Percentiles rank a stretch among this genome's conserved stretches.
Evolutionary conservation across 2,113 vertebrate genomes (phyloP).

Genomic region (Rhinolophus sinicus): DNA sequence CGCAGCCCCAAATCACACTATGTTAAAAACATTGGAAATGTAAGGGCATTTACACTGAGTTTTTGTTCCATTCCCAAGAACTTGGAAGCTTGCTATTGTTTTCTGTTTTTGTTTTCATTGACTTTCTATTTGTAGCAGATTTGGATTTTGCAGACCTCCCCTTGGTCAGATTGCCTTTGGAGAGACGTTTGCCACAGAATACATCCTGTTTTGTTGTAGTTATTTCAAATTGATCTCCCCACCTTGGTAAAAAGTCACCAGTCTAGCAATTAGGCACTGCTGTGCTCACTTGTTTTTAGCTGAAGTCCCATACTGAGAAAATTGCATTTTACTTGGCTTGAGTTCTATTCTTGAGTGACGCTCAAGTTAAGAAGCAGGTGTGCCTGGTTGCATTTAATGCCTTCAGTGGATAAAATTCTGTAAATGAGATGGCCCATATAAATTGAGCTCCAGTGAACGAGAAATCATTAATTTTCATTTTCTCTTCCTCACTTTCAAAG

Average conservation of each 20-base stretch:
- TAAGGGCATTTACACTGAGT: not conserved
- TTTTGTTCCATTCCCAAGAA: slow-evolving; percentile 1
- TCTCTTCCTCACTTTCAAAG: not conserved
- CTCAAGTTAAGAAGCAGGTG: slow-evolving; percentile 74
- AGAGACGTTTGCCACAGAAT: not conserved
- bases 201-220: slow-evolving; percentile 64
- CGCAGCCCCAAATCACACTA: not conserved
- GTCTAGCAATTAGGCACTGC: slow-evolving; percentile 67
- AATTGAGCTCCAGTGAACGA: not conserved
- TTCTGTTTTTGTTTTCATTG: not conserved
- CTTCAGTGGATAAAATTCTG: not conserved
- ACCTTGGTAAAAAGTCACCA: slow-evolving; percentile 60
- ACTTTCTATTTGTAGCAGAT: not conserved
- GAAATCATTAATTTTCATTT: slow-evolving; percentile 27
- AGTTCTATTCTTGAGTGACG: slow-evolving; percentile 61
- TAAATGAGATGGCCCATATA: not conserved
- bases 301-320: slow-evolving; percentile 69
- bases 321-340: slow-evolving; percentile 71
- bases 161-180: slow-evolving; percentile 29
- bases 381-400: slow-evolving; percentile 32
- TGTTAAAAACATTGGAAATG: not conserved
- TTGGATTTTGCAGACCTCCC: slow-evolving; percentile 50
- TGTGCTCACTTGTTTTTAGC: slow-evolving; percentile 71
- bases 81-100: not conserved
- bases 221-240: slow-evolving; percentile 62